These are phyloP conservation scores for Hemiprocne comata DNA, from an alignment of 2,113 vertebrate species.

Conservation along the genomic window DNA sequence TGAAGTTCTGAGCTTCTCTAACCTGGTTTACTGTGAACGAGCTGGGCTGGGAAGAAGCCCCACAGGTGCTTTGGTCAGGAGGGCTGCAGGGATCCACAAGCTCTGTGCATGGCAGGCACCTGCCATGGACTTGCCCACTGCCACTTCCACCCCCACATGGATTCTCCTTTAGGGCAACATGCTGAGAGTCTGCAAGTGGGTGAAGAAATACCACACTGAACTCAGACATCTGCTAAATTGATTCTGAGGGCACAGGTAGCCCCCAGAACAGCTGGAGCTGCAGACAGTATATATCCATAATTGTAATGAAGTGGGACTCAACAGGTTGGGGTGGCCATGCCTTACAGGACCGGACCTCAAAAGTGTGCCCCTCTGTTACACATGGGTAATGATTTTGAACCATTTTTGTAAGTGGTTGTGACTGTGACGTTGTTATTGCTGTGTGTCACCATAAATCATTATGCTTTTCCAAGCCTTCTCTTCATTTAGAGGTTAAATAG, in stretches of 20 bases:
- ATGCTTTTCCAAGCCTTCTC: neutral
- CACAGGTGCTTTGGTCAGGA: neutral
- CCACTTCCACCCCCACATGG: neutral
- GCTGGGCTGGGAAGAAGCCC: neutral
- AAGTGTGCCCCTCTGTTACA: neutral
- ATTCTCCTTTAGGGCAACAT: neutral
- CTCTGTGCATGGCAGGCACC: neutral
- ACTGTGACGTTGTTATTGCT: neutral
- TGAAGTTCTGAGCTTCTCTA: neutral
- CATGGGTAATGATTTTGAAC: neutral
- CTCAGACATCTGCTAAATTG: neutral
- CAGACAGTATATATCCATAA: neutral
- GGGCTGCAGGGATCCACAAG: neutral
- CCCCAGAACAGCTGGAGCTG: neutral
- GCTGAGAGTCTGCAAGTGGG: neutral
- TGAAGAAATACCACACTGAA: neutral
- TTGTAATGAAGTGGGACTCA: neutral
- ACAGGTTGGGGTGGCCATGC: neutral
- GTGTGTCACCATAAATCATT: neutral
- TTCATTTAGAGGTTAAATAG: neutral
- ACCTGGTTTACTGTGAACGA: neutral
- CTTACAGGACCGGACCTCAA: neutral
- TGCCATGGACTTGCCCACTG: neutral
- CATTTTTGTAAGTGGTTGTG: neutral
- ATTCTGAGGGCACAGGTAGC: neutral